Base-by-base conservation (phyloP, 2,797 vertebrate species). In the Ispidina lecontei region DNA sequence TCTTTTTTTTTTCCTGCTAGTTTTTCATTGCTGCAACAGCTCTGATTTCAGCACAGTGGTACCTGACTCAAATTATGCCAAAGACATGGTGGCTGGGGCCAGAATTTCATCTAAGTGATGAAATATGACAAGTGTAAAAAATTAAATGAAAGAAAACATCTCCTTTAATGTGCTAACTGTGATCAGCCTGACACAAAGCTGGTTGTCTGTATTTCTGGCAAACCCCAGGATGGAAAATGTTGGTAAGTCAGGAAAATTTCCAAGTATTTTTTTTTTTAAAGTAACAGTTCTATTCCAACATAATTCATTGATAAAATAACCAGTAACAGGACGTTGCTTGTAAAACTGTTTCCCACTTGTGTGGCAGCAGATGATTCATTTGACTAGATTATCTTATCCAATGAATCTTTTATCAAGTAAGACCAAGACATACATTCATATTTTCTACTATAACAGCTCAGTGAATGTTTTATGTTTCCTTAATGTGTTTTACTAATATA, bases 1-100 rank as follows among this genome's bases (percentile, higher is more conserved):
- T 71, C 9, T 4, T 55, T 7, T 31, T 75, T 69, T 75, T 69
- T 26, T 55, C 22, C 74, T 29, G 15, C 1, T 3, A 31, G 22
- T 60, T 82, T 56, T 31, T 44, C 35, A 19, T 1, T 25, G 29
- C n/a, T 64, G 16, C 60, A 37, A 14, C 26, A 85, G 14, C 41
- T 58, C 17, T 64, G 69, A 41, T 58, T 39, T 5, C 11, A 15
- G 51, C 7, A 26, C 63, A 52, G 31, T 4, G 60, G 29, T 2
- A 59, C 63, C 47, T 62, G 54, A 51, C 28, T 74, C 28, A 3
- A 18, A 21, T 3, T 4, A 8, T 7, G 26, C 51, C 75, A 87
- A 3, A 0, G 0, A 29, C 3, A 4, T 3, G 13, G 29, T n/a
- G 12, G 44, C 1, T 3, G 31, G 14, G 71, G 12, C 35, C 60